Base-by-base conservation (phyloP, 2,888 invertebrate species). In the Parnassius mnemosyne region DNA sequence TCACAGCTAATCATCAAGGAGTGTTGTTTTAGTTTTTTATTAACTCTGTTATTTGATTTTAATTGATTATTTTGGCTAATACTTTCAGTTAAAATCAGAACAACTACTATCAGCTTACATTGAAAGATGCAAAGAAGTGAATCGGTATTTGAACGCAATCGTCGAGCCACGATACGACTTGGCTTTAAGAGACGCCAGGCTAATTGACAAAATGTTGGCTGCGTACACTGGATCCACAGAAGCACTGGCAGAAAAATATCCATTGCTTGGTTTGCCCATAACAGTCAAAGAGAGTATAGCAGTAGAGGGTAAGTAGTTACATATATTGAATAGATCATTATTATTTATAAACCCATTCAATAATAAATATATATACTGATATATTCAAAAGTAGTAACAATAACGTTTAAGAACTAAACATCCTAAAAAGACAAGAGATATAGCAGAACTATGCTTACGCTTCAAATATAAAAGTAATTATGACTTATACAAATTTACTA, bases 251-350 rank as follows among this genome's bases (percentile, higher is more conserved):
- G 90, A 92, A 63, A 93, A 94, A 54, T 95, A 94, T 69, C 97
- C 97, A 0, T 87, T 97, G 65, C 87, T 96, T 10, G 97, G 98
- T 5, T 93, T 98, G 5, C 98, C 98, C 0, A 92, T 97, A 66
- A 96, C 97, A 9, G 94, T 96, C 0, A 98, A 97, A 82, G 97
- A 97, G 81, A 94, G 95, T 71, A 94, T 96, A 72, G 93, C 94
- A 55, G 94, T 96, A 2, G 93, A 95, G 92, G 97, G 96, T 93
- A 68, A 56, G 10, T 12, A 43, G 7, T 11, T 16, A 3, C 5
- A 43, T 25, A 51, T 25, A 25, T 25, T 25, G 25, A 25, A 25
- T 25, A 25, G 25, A 5, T 25, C 25, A 3, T 25, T 25, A 5
- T 34, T 34, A 34, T 34, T 34, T 34, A 34, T 34, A 34, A 34